Evolutionary conservation across 2,888 invertebrate species (phyloP).

Genomic region (Pemphredon lugubris): DNA sequence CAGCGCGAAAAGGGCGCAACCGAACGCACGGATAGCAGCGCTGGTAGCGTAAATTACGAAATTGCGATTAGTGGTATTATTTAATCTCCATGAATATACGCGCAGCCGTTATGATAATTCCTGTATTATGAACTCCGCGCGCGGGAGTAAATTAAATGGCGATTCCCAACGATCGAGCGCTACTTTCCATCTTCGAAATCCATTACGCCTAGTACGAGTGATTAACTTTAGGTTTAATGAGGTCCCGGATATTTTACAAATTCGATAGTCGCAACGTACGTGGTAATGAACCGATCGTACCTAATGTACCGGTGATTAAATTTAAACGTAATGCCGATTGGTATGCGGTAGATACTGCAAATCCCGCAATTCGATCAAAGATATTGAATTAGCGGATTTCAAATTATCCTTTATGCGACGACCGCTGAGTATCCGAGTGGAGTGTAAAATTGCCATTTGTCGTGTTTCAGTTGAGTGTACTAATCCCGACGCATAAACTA

Average conservation of each 20-base stretch:
- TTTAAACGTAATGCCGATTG: conserved; percentile 45
- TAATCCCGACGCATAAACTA: no score
- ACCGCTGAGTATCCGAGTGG: not conserved
- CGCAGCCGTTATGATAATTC: conserved; percentile 54
- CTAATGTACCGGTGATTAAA: conserved; percentile 50
- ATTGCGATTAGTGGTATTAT: conserved; percentile 55
- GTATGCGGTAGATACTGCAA: conserved; percentile 10
- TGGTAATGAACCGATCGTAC: conserved; percentile 50
- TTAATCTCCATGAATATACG: conserved; percentile 50
- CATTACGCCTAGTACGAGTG: conserved; percentile 36
- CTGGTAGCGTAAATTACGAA: conserved; percentile 5
- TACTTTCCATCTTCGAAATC: conserved; percentile 45
- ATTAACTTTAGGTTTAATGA: conserved; percentile 51
- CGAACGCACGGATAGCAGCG: no score
- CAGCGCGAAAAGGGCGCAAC: no score
- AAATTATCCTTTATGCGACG: conserved; percentile 15
- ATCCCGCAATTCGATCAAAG: conserved; percentile 34
- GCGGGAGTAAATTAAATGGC: conserved; percentile 1
- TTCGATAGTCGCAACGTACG: conserved; percentile 6
- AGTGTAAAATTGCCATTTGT: no score
- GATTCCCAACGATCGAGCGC: conserved; percentile 12
- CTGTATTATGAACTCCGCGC: conserved; percentile 21
- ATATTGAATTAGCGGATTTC: conserved; percentile 42
- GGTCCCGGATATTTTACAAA: conserved; percentile 40
- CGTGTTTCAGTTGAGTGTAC: conserved; percentile 29